A percentile compares a stretch with the other conserved stretches of the same genome.
These are phyloP conservation scores for Myotis vivesi DNA, from an alignment of 2,797 vertebrate species.

Conservation along the genomic window DNA sequence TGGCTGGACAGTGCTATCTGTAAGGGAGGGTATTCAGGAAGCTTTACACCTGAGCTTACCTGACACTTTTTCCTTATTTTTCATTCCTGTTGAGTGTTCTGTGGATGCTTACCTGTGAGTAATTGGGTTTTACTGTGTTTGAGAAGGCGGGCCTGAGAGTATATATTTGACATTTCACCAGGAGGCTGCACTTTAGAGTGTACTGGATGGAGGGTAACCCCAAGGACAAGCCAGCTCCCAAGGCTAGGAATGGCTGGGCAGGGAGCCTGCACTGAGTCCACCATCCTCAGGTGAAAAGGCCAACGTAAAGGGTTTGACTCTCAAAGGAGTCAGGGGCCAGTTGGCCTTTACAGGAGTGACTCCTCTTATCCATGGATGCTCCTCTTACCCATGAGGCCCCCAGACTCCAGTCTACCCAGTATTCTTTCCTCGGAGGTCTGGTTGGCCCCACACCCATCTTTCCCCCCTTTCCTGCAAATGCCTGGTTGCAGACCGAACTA, in stretches of 20 bases:
- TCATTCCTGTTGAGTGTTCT: background rate
- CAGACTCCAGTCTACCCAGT: background rate
- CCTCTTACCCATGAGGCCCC: too few species aligned
- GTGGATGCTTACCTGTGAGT: background rate
- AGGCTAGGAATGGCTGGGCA: background rate
- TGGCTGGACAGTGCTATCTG: accelerated
- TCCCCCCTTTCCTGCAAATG: constrained; percentile 33
- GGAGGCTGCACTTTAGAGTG: background rate
- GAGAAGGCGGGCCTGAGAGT: background rate
- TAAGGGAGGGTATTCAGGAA: background rate
- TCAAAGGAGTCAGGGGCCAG: background rate
- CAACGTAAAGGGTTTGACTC: background rate
- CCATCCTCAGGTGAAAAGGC: background rate
- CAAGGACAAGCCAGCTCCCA: background rate
- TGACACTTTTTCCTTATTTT: background rate
- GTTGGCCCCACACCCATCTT: background rate
- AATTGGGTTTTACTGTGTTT: background rate
- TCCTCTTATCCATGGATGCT: background rate
- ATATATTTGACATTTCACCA: background rate
- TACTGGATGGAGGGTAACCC: background rate
- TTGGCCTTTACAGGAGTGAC: background rate
- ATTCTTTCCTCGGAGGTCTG: background rate
- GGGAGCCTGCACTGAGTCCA: background rate
- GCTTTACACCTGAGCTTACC: background rate
- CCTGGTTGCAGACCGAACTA: background rate